Evolutionary conservation across 2,888 invertebrate species (phyloP).

Genomic region (Melieria omissa): DNA sequence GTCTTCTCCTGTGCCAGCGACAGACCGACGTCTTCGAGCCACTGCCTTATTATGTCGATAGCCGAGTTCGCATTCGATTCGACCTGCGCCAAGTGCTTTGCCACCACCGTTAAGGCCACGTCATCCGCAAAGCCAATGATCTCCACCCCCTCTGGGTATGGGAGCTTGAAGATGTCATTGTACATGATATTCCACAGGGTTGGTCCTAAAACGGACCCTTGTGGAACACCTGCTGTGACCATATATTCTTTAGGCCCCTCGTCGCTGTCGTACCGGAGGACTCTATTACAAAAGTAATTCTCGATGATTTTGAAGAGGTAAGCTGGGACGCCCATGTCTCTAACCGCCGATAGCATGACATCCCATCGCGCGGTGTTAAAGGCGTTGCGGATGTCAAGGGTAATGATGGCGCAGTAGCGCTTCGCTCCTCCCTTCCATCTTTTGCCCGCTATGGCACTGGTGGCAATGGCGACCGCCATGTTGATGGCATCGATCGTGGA

Average conservation of each 20-base stretch:
- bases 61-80: too few relatives aligned
- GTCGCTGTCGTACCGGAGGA: slow-evolving; percentile 22
- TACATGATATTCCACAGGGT: too few relatives aligned
- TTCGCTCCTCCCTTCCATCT: slow-evolving; percentile 18
- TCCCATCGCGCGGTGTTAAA: too few relatives aligned
- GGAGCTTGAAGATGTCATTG: too few relatives aligned
- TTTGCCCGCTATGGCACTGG: not conserved
- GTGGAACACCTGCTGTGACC: not conserved
- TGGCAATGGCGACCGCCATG: not conserved
- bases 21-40: too few relatives aligned
- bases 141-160: too few relatives aligned
- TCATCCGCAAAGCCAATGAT: too few relatives aligned
- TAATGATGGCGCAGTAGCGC: slow-evolving; percentile 17
- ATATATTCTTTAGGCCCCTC: slow-evolving; percentile 14
- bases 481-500: not conserved
- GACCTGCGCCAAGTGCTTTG: too few relatives aligned
- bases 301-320: slow-evolving; percentile 11
- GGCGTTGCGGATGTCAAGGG: not conserved
- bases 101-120: too few relatives aligned
- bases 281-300: slow-evolving; percentile 21
- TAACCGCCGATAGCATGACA: not conserved
- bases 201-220: too few relatives aligned
- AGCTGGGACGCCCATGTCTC: not conserved
- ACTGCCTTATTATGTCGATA: too few relatives aligned
- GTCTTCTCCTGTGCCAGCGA: too few relatives aligned